Base-by-base conservation (phyloP, 2,888 invertebrate genomes). In the Gymnoscelis rufifasciata region DNA sequence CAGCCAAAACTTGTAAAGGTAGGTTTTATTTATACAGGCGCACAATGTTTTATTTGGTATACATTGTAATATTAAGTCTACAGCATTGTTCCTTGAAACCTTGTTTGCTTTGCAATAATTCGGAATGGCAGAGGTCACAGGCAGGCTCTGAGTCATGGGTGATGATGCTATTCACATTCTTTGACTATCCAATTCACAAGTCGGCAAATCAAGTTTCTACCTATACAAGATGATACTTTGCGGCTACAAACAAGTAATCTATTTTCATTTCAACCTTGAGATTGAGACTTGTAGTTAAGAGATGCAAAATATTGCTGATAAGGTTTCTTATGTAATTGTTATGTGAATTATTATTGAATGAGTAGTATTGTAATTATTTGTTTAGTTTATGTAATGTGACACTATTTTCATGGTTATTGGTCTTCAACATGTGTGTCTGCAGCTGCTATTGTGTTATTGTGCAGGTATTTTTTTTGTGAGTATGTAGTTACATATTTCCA, bases 301-400 rank as follows among this genome's bases (percentile, higher is more conserved):
- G 7, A 12, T 15, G 7, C n/a, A n/a, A 10, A 23, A 14, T 19
- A 11, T 28, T 11, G 13, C 26, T 43, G 41, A 47, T 52, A 42
- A 43, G 19, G 6, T 7, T 4, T 6, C 28, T 45, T 48, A 48
- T 29, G 45, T 53, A 48, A 51, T 29, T 28, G 15, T 38, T 36
- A n/a, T 27, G 14, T 28, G 11, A 26, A 10, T 27, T 40, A 42
- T 54, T 43, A 44, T 49, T 48, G 51, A 49, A 51, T 44, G 30
- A 49, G 44, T 38, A 51, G 45, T 10, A 10, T 19, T 19, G 19
- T 19, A 19, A 19, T 5, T 19, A 19, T 19, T 19, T 19, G 19
- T 5, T 19, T 19, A 19, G 19, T 19, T 19, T 3, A 19, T 19
- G 19, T 19, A 3, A 19, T 19, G 2, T 19, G 19, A 19, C 5